These are phyloP conservation scores for Chelidonichthys spinosus DNA, from an alignment of 2,797 vertebrate genomes.

Conservation along the genomic window DNA sequence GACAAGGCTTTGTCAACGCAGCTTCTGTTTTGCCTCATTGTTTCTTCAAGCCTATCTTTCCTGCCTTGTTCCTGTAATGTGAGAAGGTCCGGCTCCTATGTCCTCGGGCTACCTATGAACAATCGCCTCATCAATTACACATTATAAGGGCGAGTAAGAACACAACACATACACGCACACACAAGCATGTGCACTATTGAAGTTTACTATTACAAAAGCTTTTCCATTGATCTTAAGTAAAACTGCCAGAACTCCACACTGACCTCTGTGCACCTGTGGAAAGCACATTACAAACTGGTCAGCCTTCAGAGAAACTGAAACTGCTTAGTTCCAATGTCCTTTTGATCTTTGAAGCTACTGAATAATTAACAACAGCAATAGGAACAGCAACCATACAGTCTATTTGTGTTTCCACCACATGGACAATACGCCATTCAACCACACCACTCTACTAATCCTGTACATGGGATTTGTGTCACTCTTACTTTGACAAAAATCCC, in stretches of 20 bases:
- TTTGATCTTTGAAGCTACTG: constrained; percentile 39
- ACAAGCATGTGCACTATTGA: constrained; percentile 23
- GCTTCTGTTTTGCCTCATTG: constrained; percentile 33
- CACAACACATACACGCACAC: constrained; percentile 19
- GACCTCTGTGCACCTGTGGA: constrained; percentile 60
- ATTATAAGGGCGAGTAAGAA: constrained; percentile 48
- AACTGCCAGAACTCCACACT: constrained; percentile 65
- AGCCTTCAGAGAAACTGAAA: constrained; percentile 26
- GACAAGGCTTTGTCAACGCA: constrained; percentile 34
- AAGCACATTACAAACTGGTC: constrained; percentile 38
- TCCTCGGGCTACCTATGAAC: constrained; percentile 65
- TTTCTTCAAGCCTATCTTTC: constrained; percentile 44
- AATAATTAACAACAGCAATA: constrained; percentile 14
- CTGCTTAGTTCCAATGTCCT: constrained; percentile 2
- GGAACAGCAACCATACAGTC: background rate
- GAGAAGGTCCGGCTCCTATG: constrained; percentile 61
- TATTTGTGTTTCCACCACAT: constrained; percentile 1
- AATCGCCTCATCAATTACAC: constrained; percentile 81
- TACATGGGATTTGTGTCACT: background rate
- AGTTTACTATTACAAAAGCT: constrained; percentile 74
- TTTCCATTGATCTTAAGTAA: constrained; percentile 71
- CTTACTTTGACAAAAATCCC: background rate
- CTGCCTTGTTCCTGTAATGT: constrained; percentile 68
- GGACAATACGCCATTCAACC: background rate
- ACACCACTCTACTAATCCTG: background rate